Evolutionary conservation across 2,113 vertebrate species (phyloP).

Genomic region (Ariopsis seemanni): DNA sequence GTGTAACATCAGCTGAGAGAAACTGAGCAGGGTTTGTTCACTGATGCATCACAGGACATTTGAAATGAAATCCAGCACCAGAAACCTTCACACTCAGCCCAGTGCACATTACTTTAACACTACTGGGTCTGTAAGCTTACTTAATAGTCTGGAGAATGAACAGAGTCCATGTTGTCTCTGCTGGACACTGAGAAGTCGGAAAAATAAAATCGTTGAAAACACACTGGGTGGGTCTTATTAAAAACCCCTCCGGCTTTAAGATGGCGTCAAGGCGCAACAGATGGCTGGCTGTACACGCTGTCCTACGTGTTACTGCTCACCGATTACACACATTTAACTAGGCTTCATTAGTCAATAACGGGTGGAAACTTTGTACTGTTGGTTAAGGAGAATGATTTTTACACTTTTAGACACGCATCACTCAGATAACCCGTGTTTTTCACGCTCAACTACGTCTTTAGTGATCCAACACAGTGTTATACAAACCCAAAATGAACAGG

Average conservation of each 20-base stretch:
- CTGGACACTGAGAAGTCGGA: neutral
- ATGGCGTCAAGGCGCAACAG: constrained; percentile 52
- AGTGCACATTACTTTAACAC: neutral
- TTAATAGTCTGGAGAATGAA: neutral
- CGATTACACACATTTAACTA: too few relatives aligned
- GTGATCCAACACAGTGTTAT: too few relatives aligned
- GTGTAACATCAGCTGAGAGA: neutral
- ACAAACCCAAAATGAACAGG: too few relatives aligned
- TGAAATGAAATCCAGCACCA: neutral
- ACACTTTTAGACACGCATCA: neutral
- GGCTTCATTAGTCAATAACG: neutral
- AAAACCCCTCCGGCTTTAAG: constrained; percentile 23
- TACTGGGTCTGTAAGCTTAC: neutral
- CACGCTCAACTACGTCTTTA: neutral
- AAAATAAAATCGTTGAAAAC: neutral
- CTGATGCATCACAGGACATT: neutral
- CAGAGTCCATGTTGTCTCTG: neutral
- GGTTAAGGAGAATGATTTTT: neutral
- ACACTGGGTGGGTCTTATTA: constrained; percentile 5
- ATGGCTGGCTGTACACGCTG: constrained; percentile 43
- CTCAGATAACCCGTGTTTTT: neutral
- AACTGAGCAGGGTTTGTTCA: constrained; percentile 1
- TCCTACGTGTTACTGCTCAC: neutral
- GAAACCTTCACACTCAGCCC: neutral
- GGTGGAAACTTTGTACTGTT: neutral